A percentile compares a stretch with the other conserved stretches of the same genome.
Conservation (phyloP, 2,888 invertebrate genomes). For the Tetanocera ferruginea region DNA sequence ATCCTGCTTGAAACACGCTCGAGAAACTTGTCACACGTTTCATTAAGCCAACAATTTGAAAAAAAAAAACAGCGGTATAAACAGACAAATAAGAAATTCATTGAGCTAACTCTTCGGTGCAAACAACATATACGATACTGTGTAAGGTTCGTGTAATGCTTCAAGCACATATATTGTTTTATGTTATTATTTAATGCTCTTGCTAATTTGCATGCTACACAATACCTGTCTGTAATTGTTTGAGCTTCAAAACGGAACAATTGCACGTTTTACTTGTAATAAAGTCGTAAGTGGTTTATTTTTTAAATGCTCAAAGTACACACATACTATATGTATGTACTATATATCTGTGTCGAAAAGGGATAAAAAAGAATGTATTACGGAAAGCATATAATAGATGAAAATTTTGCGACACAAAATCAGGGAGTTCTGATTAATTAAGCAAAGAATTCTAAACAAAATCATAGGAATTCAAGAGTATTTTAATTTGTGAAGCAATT, state of each 20-base stretch:
- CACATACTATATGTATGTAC: background rate
- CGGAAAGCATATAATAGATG: too few relatives aligned
- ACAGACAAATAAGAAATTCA: background rate
- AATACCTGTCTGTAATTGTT: background rate
- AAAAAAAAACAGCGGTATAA: background rate
- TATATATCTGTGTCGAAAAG: background rate
- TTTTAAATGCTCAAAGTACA: background rate
- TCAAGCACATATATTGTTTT: background rate
- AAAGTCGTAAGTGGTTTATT: background rate
- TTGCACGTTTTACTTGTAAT: conserved; percentile 31
- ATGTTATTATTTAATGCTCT: background rate
- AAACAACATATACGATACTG: background rate
- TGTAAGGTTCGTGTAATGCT: background rate
- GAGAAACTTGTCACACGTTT: conserved; percentile 11
- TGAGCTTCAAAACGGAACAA: background rate
- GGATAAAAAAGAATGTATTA: background rate
- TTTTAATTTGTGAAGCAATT: background rate
- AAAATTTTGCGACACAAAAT: too few relatives aligned
- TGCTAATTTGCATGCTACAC: conserved; percentile 34
- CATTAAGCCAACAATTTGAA: background rate
- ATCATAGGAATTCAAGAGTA: background rate
- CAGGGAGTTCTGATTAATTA: too few relatives aligned
- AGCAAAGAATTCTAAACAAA: too few relatives aligned
- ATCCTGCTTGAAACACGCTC: background rate
- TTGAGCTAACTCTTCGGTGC: background rate